Conservation (phyloP, 2,888 invertebrate species). For the Tolmerus cingulatus region DNA sequence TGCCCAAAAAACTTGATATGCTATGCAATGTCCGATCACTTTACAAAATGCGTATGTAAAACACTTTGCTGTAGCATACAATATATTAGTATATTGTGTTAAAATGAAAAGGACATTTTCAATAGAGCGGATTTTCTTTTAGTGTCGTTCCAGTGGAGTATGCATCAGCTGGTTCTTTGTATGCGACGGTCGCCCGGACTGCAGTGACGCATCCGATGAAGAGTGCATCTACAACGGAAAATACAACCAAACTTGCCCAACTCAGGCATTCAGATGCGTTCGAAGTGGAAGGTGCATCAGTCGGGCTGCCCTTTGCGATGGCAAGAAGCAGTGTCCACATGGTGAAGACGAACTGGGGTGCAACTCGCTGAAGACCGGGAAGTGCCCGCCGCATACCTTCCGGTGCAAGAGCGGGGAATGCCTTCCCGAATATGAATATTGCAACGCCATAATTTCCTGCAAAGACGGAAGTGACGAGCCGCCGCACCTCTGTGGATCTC, state of each 20-base stretch:
- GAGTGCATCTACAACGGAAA: slow-evolving; percentile 70
- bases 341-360: slow-evolving; percentile 80
- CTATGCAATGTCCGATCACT: no score
- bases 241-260: slow-evolving; percentile 68
- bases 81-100: no score
- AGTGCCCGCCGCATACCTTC: slow-evolving; percentile 84
- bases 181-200: slow-evolving; percentile 82
- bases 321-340: slow-evolving; percentile 77
- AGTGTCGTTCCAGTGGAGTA: slow-evolving; percentile 85
- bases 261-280: slow-evolving; percentile 76
- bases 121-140: slow-evolving; percentile 53
- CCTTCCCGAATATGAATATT: slow-evolving; percentile 88
- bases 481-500: slow-evolving; percentile 73
- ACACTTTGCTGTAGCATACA: no score
- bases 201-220: slow-evolving; percentile 87
- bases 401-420: slow-evolving; percentile 87
- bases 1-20: no score
- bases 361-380: slow-evolving; percentile 66
- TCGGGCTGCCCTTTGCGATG: slow-evolving; percentile 82
- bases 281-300: slow-evolving; percentile 78
- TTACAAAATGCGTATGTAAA: no score
- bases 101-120: no score
- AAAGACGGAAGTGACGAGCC: slow-evolving; percentile 91
- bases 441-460: slow-evolving; percentile 87
- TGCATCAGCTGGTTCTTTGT: slow-evolving; percentile 95